Evolutionary conservation across 1,140 invertebrate genomes (phyloP).

Genomic region (Ceratina australensis): DNA sequence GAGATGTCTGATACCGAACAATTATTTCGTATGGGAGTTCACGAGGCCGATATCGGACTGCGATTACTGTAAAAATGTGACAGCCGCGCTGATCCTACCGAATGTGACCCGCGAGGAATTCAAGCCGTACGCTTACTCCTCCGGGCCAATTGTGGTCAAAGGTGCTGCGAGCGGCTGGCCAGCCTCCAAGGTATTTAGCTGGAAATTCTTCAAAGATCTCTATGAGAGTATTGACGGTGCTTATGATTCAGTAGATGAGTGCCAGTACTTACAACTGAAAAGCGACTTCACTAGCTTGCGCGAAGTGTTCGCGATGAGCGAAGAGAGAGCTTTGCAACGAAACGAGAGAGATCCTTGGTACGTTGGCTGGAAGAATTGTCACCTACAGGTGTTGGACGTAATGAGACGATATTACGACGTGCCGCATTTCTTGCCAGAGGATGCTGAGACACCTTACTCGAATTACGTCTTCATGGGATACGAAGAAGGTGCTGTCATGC

Average conservation of each 20-base stretch:
- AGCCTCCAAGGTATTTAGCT: constrained; percentile 86
- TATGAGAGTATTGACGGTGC: constrained; percentile 85
- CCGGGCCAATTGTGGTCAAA: constrained; percentile 90
- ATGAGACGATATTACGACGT: constrained; percentile 89
- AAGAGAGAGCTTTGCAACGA: constrained; percentile 82
- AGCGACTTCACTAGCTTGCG: constrained; percentile 88
- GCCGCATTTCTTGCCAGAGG: constrained; percentile 93
- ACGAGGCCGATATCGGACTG: constrained; percentile 91
- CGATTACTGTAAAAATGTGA: constrained; percentile 84
- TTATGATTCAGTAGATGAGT: constrained; percentile 86
- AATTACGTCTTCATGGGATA: constrained; percentile 97
- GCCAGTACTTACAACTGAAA: constrained; percentile 94
- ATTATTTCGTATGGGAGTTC: constrained; percentile 92
- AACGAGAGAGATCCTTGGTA: constrained; percentile 89
- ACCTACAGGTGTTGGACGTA: constrained; percentile 86
- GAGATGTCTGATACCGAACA: constrained; percentile 89
- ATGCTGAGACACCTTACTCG: constrained; percentile 92
- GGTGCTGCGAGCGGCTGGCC: constrained; percentile 88
- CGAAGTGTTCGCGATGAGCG: constrained; percentile 89
- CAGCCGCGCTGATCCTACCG: constrained; percentile 82
- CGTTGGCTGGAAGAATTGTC: constrained; percentile 95
- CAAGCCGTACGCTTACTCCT: constrained; percentile 87
- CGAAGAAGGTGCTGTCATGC: constrained; percentile 94
- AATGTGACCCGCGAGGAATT: constrained; percentile 86
- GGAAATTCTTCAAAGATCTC: constrained; percentile 87